These are phyloP conservation scores for Euwallacea similis DNA, from an alignment of 1,140 invertebrate species.

Conservation along the genomic window DNA sequence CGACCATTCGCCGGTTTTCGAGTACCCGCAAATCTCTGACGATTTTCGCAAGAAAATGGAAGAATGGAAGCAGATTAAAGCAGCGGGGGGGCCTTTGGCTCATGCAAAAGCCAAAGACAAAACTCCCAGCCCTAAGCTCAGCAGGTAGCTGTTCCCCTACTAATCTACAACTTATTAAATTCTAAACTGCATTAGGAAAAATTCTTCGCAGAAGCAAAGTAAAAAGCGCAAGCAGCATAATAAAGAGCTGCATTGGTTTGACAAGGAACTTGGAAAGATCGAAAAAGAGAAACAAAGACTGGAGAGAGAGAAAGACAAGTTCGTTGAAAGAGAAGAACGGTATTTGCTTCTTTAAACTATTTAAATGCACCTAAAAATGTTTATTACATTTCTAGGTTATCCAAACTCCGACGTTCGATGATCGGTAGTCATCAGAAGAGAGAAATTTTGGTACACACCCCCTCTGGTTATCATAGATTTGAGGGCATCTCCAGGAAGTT, in stretches of 20 bases:
- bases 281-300: constrained; percentile 65
- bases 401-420: constrained; percentile 64
- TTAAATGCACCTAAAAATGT: background rate
- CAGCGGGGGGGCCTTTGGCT: constrained; percentile 55
- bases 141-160: constrained; percentile 35
- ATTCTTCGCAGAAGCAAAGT: constrained; percentile 39
- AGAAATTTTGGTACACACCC: constrained; percentile 78
- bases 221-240: constrained; percentile 45
- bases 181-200: constrained; percentile 2
- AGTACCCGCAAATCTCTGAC: constrained; percentile 64
- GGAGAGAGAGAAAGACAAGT: constrained; percentile 63
- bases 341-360: constrained; percentile 28
- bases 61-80: constrained; percentile 68
- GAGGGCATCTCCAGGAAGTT: constrained; percentile 86
- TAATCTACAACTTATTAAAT: background rate
- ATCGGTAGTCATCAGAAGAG: constrained; percentile 59
- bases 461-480: constrained; percentile 78
- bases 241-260: constrained; percentile 61
- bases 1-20: constrained; percentile 56
- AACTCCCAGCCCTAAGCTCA: constrained; percentile 52
- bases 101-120: constrained; percentile 50
- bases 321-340: constrained; percentile 62
- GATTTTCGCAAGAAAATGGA: constrained; percentile 71
- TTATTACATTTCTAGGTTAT: constrained; percentile 55
- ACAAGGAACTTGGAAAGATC: constrained; percentile 64